Base-by-base conservation (phyloP, 1,140 invertebrate species). In the Trachymyrmex cornetzi region DNA sequence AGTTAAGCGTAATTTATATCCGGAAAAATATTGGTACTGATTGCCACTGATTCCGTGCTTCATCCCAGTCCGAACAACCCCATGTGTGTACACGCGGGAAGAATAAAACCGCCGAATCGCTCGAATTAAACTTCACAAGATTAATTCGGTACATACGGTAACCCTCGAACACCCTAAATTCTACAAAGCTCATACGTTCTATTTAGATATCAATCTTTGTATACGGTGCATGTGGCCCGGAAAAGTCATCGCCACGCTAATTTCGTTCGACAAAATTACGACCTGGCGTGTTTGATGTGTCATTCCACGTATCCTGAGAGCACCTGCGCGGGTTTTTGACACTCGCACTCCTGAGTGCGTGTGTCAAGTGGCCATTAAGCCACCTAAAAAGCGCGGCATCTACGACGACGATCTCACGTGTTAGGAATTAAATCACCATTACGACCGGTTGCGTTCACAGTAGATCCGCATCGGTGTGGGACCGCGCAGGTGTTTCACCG, bases 371-470 rank as follows among this genome's bases (percentile, higher is more conserved):
- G 86, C 91, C 92, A 94, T 95, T 94, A 95, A 92, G 92, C 44
- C 77, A 90, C 88, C 87, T 90, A 91, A 89, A 93, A 92, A 90
- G 84, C 87, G 85, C 87, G 90, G 90, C 90, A 92, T 91, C 88
- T 89, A 92, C 87, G 91, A 92, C 93, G 91, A 80, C 90, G 87
- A 94, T 94, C 93, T 94, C 91, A 85, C 89, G 88, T 88, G 89
- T 90, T 88, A 91, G 91, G 91, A 94, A 94, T 94, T 94, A 94
- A 94, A 94, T 94, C 92, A 92, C 87, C 91, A 93, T 94, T 93
- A 93, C 91, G 91, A 91, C 85, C 89, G 91, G 91, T 93, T 91
- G 92, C 90, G 91, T 87, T 74, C 69, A 90, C 91, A 81, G 86
- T 85, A 93, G 91, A 93, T 93, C 91, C 90, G 84, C 90, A 92